Evolutionary conservation across 2,888 invertebrate species (phyloP).

Genomic region (Athalia circularis): DNA sequence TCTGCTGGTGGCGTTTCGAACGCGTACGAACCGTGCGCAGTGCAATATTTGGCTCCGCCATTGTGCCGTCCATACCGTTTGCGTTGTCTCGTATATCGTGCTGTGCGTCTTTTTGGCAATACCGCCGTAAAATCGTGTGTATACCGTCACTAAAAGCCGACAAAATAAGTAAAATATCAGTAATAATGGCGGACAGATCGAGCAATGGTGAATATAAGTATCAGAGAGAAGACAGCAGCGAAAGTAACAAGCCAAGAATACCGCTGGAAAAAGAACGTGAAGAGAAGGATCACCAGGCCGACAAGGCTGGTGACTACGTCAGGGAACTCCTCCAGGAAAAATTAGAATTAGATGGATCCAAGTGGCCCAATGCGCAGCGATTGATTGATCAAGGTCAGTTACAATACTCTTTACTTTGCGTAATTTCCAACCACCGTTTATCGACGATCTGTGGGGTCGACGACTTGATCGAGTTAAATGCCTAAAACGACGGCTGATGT

Average conservation of each 20-base stretch:
- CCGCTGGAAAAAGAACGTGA: constrained; percentile 75
- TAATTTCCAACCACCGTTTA: background rate
- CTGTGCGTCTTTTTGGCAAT: constrained; percentile 21
- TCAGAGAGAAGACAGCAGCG: constrained; percentile 61
- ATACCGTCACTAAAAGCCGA: constrained; percentile 43
- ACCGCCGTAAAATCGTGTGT: constrained; percentile 22
- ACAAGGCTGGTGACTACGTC: constrained; percentile 87
- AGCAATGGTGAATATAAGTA: constrained; percentile 70
- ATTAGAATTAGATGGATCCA: constrained; percentile 77
- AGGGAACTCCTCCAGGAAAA: constrained; percentile 84
- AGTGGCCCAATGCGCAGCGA: constrained; percentile 82
- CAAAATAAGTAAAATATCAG: constrained; percentile 43
- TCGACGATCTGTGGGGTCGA: too few relatives aligned
- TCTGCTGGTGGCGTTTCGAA: constrained; percentile 16
- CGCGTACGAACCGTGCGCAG: constrained; percentile 13
- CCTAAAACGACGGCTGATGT: background rate
- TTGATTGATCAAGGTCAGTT: constrained; percentile 84
- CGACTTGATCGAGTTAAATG: too few relatives aligned
- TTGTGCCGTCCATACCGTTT: constrained; percentile 42
- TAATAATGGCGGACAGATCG: constrained; percentile 65
- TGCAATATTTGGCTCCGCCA: constrained; percentile 37
- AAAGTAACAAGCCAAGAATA: constrained; percentile 56
- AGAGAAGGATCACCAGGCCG: constrained; percentile 78
- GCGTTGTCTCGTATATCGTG: constrained; percentile 30
- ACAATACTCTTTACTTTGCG: background rate